Evolutionary conservation across 2,797 vertebrate genomes (phyloP).

Genomic region (Aulostomus chinensis): DNA sequence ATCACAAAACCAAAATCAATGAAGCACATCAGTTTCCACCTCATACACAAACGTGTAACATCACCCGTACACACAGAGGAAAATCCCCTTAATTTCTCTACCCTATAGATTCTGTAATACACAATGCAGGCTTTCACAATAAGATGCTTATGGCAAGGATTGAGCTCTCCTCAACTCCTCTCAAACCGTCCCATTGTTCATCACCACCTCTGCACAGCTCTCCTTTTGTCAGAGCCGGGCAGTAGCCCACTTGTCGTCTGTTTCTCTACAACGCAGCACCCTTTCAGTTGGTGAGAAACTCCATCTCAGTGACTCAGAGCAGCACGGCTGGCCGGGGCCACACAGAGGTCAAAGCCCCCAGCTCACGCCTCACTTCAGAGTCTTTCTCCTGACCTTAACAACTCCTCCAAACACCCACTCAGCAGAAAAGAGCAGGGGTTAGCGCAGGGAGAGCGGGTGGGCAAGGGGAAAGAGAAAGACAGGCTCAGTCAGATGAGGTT

Average conservation of each 20-base stretch:
- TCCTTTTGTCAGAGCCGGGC: conserved; percentile 55
- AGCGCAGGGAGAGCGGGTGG: conserved; percentile 24
- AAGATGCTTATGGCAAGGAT: conserved; percentile 44
- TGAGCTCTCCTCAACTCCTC: conserved; percentile 61
- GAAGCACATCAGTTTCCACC: not conserved
- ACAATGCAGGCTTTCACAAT: conserved; percentile 62
- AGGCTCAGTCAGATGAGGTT: conserved; percentile 60
- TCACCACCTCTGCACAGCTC: conserved; percentile 68
- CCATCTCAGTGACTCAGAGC: conserved; percentile 70
- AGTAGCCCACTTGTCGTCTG: conserved; percentile 42
- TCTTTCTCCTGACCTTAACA: conserved; percentile 67
- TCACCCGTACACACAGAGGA: conserved; percentile 10
- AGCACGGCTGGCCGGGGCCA: conserved; percentile 48
- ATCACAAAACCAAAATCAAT: not conserved
- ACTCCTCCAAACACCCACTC: conserved; percentile 70
- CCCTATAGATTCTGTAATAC: conserved; percentile 17
- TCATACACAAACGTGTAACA: not conserved
- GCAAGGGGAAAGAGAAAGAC: conserved; percentile 39
- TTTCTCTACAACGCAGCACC: conserved; percentile 25
- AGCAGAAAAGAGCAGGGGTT: conserved; percentile 68
- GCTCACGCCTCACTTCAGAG: conserved; percentile 40
- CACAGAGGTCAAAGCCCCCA: conserved; percentile 64
- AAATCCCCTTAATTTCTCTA: conserved; percentile 46
- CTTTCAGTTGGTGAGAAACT: conserved; percentile 34
- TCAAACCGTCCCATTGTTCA: conserved; percentile 69